Conservation (phyloP, 2,797 vertebrate species). For the Alca torda region DNA sequence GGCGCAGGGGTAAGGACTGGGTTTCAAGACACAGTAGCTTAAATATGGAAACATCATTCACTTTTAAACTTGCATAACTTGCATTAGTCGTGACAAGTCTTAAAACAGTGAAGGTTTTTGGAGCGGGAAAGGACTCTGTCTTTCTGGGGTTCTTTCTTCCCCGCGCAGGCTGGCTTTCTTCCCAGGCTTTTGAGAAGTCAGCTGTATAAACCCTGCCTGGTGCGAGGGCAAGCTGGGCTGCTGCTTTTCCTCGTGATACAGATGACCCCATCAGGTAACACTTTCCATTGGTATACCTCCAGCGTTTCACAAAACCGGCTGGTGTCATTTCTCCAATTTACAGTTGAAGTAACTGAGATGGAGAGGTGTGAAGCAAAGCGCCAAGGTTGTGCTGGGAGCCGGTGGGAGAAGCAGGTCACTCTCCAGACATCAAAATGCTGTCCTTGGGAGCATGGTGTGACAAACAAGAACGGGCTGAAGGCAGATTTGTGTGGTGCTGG, state of each 20-base stretch:
- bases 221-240: background rate
- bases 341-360: rapidly evolving
- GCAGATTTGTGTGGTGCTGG: background rate
- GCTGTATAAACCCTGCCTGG: background rate
- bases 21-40: background rate
- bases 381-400: rapidly evolving
- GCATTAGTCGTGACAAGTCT: rapidly evolving
- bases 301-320: rapidly evolving
- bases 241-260: background rate
- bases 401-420: background rate
- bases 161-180: background rate
- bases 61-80: background rate
- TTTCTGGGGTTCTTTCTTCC: background rate
- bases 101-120: background rate
- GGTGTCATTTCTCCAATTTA: background rate
- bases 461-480: background rate
- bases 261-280: too few relatives aligned
- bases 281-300: rapidly evolving
- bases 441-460: background rate
- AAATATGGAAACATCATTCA: background rate
- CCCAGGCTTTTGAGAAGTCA: background rate
- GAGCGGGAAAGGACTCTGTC: background rate
- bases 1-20: rapidly evolving
- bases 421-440: rapidly evolving
- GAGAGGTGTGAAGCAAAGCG: background rate